These are phyloP conservation scores for Vannuccia rotundouncinata DNA, from an alignment of 2,888 invertebrate species.

Conservation along the genomic window DNA sequence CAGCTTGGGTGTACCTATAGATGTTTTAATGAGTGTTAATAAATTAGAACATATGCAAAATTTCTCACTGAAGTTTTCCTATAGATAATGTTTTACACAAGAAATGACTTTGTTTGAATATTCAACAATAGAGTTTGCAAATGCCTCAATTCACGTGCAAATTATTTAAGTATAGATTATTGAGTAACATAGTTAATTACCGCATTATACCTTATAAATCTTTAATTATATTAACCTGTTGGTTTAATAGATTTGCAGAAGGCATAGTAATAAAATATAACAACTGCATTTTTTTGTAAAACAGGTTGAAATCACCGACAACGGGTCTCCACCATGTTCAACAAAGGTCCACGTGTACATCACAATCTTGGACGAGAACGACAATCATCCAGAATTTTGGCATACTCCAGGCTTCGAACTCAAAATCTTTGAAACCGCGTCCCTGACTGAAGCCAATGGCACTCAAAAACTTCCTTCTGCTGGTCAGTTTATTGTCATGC, in stretches of 20 bases:
- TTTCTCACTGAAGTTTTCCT: neutral
- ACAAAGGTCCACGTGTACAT: slow-evolving; percentile 1
- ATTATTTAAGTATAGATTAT: too few species aligned
- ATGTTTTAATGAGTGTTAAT: too few species aligned
- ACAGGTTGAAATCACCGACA: neutral
- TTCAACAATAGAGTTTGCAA: too few species aligned
- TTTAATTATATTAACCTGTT: too few species aligned
- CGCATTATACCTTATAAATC: too few species aligned
- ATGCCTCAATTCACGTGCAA: too few species aligned
- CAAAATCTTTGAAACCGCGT: neutral
- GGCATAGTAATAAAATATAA: too few species aligned
- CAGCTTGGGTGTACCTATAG: too few species aligned
- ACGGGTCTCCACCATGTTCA: neutral
- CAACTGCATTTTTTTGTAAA: too few species aligned
- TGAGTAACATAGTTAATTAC: too few species aligned
- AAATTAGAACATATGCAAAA: neutral
- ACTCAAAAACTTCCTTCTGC: neutral
- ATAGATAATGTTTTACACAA: neutral
- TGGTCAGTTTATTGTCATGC: neutral
- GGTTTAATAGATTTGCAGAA: too few species aligned
- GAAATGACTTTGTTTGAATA: too few species aligned
- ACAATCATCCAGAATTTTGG: neutral
- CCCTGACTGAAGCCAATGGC: neutral
- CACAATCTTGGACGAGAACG: neutral
- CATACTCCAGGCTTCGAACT: neutral